A percentile compares a stretch with the other conserved stretches of the same genome.
These are phyloP conservation scores for Urocolius indicus DNA, from an alignment of 2,113 vertebrate species.

Conservation along the genomic window DNA sequence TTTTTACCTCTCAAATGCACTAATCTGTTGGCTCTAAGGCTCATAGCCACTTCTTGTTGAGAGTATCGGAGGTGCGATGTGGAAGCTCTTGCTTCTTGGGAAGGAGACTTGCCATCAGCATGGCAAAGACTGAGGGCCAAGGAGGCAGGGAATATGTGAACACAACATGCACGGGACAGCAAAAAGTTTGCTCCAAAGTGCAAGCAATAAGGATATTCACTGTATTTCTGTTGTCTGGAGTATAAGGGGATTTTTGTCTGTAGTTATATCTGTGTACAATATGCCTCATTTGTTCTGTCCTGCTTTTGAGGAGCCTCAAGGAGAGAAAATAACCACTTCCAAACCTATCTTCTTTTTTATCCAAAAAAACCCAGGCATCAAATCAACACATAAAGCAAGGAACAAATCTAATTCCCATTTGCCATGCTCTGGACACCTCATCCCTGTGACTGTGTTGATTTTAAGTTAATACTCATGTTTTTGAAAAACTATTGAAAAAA, in stretches of 20 bases:
- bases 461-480: background rate
- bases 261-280: no score
- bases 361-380: background rate
- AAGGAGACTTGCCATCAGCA: background rate
- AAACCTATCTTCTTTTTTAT: background rate
- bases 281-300: background rate
- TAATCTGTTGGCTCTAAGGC: background rate
- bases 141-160: background rate
- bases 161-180: rapidly evolving
- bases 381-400: background rate
- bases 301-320: background rate
- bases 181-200: background rate
- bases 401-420: background rate
- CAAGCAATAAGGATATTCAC: background rate
- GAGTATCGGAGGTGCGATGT: background rate
- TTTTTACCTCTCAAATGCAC: background rate
- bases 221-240: rapidly evolving
- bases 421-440: background rate
- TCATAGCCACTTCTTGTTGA: background rate
- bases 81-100: background rate
- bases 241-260: background rate
- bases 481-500: background rate
- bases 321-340: background rate
- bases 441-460: background rate
- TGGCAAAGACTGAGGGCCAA: background rate